A percentile compares a stretch with the other conserved stretches of the same genome.
phyloP scores from a whole-genome alignment of 1,140 invertebrate genomes.

The Thaumatotibia leucotreta region DNA sequence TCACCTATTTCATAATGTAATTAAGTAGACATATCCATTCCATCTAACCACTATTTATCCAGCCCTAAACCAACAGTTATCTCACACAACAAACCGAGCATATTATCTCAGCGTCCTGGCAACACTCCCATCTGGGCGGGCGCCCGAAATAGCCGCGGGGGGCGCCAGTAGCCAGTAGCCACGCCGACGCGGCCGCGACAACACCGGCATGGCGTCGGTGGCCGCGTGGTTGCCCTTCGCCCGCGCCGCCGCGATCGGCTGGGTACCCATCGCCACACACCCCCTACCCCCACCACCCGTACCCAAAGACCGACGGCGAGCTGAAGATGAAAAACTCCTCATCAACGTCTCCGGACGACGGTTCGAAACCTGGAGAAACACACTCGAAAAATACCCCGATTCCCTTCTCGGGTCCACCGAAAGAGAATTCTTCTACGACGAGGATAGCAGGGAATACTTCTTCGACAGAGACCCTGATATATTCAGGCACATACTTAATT shows the following conservation, averaged over 20 bases:
- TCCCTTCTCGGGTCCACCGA: constrained; percentile 98
- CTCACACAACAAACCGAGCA: not conserved
- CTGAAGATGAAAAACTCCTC: constrained; percentile 92
- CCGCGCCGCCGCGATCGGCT: constrained; percentile 98
- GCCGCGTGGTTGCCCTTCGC: constrained; percentile 99
- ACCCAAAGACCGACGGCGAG: constrained; percentile 90
- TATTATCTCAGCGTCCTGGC: constrained; percentile 48
- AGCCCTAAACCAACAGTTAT: not conserved
- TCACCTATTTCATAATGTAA: no score
- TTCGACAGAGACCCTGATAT: constrained; percentile 99
- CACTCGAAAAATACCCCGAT: constrained; percentile 99
- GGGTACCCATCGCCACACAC: constrained; percentile 96
- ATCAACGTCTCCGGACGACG: constrained; percentile 95
- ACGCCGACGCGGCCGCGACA: constrained; percentile 59
- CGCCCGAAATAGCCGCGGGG: constrained; percentile 70
- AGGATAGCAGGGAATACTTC: constrained; percentile 98
- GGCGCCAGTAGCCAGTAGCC: constrained; percentile 57
- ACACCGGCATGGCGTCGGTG: constrained; percentile 94
- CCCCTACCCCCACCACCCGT: constrained; percentile 95
- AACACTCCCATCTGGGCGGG: constrained; percentile 71
- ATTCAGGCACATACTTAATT: constrained; percentile 99
- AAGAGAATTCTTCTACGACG: constrained; percentile 99
- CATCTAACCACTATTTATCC: not conserved
- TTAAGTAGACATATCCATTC: no score
- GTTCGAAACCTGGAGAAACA: constrained; percentile 99